Percentiles rank a stretch among this genome's conserved stretches.
These are phyloP conservation scores for Henricia sp. DNA, from an alignment of 53 echinoderm and acorn worm species.

Conservation along the genomic window DNA sequence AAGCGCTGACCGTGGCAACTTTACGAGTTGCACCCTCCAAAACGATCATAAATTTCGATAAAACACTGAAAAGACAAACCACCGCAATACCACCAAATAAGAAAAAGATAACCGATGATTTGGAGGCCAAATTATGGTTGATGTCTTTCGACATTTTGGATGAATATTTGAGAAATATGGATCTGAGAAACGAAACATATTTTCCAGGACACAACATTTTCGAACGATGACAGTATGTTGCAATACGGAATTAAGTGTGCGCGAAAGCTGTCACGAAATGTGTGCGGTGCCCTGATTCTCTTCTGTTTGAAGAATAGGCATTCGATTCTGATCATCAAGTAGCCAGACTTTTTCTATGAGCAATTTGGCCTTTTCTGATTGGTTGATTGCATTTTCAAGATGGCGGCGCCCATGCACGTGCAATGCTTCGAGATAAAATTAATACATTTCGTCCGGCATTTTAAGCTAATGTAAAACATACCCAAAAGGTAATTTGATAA, in stretches of 20 bases:
- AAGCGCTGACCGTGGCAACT: slow-evolving; percentile 29
- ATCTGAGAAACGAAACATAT: slow-evolving; percentile 20
- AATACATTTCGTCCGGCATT: background rate
- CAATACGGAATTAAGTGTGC: too few species aligned
- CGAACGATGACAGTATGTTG: background rate
- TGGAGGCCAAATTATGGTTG: slow-evolving; percentile 7
- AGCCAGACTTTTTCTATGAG: slow-evolving; percentile 23
- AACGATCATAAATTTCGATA: slow-evolving; percentile 31
- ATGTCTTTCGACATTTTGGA: slow-evolving; percentile 57
- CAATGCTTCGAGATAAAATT: background rate
- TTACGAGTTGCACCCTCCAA: slow-evolving; percentile 48
- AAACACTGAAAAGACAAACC: slow-evolving; percentile 51
- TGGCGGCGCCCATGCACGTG: slow-evolving; percentile 74
- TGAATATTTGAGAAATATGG: slow-evolving; percentile 16
- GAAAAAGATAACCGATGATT: slow-evolving; percentile 69
- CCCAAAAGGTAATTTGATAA: background rate
- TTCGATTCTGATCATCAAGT: too few species aligned
- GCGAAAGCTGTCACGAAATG: background rate
- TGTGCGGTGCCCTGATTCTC: background rate
- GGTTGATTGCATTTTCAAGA: slow-evolving; percentile 65
- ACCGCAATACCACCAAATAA: slow-evolving; percentile 71
- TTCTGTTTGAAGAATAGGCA: too few species aligned
- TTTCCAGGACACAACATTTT: background rate
- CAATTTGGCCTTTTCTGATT: slow-evolving; percentile 80
- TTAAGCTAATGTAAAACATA: background rate